A percentile compares a stretch with the other conserved stretches of the same genome.
Evolutionary conservation across 1,140 invertebrate species (phyloP).

Genomic region (Wiebesia pumilae): DNA sequence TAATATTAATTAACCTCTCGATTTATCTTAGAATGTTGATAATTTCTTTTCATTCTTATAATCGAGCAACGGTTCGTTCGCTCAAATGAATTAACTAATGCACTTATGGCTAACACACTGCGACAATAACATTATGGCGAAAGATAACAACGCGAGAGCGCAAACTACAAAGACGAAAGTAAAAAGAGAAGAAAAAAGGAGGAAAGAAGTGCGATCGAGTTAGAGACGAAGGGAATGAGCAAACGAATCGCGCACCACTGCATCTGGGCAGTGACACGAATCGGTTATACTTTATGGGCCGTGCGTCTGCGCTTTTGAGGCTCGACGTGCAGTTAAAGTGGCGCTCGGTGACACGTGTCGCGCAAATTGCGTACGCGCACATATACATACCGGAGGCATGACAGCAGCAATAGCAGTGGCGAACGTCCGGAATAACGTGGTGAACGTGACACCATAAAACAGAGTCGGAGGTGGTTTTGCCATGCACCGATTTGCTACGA

Average conservation of each 20-base stretch:
- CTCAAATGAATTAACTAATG: no score
- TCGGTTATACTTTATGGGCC: constrained; percentile 27
- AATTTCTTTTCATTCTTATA: no score
- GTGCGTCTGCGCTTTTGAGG: constrained; percentile 2
- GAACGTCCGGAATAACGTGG: not conserved
- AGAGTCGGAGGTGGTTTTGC: not conserved
- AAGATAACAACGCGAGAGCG: not conserved
- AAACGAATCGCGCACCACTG: no score
- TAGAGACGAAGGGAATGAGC: no score
- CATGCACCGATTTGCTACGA: not conserved
- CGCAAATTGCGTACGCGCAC: not conserved
- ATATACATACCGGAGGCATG: not conserved
- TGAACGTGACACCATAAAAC: not conserved
- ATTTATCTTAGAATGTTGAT: no score
- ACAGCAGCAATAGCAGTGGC: no score
- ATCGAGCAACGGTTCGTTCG: no score
- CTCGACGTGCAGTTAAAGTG: not conserved
- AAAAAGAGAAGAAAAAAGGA: not conserved
- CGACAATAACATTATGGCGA: not conserved
- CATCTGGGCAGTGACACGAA: constrained; percentile 37
- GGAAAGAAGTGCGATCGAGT: not conserved
- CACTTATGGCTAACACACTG: no score
- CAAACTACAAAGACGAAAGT: not conserved
- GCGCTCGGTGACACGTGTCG: constrained; percentile 28
- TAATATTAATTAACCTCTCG: no score